phyloP scores from a whole-genome alignment of 2,888 invertebrate genomes.

The Colostygia pectinataria region DNA sequence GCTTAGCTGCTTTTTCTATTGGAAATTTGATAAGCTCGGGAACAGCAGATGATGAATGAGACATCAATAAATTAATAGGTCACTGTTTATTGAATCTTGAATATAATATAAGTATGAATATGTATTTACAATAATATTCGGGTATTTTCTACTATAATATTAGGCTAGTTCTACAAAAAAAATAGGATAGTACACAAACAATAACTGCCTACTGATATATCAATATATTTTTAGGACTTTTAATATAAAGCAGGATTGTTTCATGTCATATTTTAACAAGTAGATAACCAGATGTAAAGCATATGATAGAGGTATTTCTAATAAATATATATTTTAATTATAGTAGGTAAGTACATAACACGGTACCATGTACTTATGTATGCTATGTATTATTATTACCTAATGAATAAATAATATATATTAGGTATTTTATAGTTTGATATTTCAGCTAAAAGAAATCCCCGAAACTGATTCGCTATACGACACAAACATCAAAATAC shows the following conservation, averaged over 20 bases:
- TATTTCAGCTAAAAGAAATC: conserved; percentile 30
- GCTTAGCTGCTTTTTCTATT: too few relatives aligned
- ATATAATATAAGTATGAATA: conserved; percentile 67
- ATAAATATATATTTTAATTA: conserved; percentile 8
- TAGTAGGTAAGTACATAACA: conserved; percentile 5
- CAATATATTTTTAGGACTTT: conserved; percentile 18
- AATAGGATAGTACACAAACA: conserved; percentile 65
- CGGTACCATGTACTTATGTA: too few relatives aligned
- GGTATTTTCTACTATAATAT: conserved; percentile 60
- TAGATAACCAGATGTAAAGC: conserved; percentile 21
- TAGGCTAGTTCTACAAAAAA: conserved; percentile 56
- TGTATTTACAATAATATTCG: conserved; percentile 72
- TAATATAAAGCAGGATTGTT: conserved; percentile 22
- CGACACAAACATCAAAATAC: conserved; percentile 16
- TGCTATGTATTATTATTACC: too few relatives aligned
- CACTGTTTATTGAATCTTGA: conserved; percentile 72
- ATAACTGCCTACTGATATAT: conserved; percentile 47
- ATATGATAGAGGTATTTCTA: conserved; percentile 26
- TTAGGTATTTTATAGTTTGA: conserved; percentile 7
- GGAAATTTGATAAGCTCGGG: background rate
- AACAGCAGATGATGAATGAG: conserved; percentile 25
- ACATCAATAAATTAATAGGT: conserved; percentile 41
- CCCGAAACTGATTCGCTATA: conserved; percentile 5
- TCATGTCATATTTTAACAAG: conserved; percentile 6
- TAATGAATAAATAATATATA: too few relatives aligned